phyloP scores from a whole-genome alignment of 2,888 invertebrate species.

The Catocala sponsa region DNA sequence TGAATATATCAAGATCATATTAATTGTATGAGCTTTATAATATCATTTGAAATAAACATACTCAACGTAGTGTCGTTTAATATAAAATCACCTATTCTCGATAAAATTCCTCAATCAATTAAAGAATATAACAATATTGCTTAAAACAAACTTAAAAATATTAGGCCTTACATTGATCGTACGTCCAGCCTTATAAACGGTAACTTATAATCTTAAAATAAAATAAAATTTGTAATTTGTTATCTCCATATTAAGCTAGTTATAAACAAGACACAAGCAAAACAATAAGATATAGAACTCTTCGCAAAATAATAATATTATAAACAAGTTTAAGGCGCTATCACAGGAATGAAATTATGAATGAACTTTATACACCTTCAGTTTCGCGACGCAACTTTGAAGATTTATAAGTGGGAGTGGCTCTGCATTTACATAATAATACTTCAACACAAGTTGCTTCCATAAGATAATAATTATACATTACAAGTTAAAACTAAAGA shows the following conservation, averaged over 20 bases:
- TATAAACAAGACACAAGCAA: constrained; percentile 31
- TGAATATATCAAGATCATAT: background rate
- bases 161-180: constrained; percentile 28
- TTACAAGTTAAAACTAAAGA: no score
- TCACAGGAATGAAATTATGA: constrained; percentile 76
- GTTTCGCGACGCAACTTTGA: constrained; percentile 45
- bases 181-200: constrained; percentile 48
- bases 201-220: constrained; percentile 51
- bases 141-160: constrained; percentile 32
- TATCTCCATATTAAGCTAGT: constrained; percentile 26
- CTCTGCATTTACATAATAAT: constrained; percentile 9
- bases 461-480: no score
- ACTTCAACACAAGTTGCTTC: background rate
- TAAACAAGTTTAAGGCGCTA: constrained; percentile 65
- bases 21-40: background rate
- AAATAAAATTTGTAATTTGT: constrained; percentile 25
- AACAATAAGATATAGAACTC: constrained; percentile 45
- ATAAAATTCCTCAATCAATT: constrained; percentile 29
- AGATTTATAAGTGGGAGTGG: constrained; percentile 48
- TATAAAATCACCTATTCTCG: background rate
- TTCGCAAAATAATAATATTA: constrained; percentile 43
- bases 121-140: constrained; percentile 33
- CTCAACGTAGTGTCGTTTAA: constrained; percentile 3
- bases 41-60: no score
- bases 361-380: constrained; percentile 56